Evolutionary conservation across 2,797 vertebrate genomes (phyloP).

Genomic region (Sus cebifrons): DNA sequence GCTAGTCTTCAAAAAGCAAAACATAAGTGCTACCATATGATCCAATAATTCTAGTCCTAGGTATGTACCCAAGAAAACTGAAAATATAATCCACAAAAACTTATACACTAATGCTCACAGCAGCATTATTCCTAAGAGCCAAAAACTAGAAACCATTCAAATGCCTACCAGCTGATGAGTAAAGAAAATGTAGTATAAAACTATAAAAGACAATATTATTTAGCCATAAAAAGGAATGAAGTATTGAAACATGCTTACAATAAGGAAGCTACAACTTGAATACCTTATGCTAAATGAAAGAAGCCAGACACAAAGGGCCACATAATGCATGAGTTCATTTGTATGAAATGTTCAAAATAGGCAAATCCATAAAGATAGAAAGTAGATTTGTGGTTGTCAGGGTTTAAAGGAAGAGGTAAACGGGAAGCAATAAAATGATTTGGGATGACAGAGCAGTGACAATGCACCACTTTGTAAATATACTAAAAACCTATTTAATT

Average conservation of each 20-base stretch:
- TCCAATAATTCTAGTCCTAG: background rate
- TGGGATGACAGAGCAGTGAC: background rate
- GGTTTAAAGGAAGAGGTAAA: background rate
- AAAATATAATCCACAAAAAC: conserved; percentile 41
- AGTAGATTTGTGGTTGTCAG: background rate
- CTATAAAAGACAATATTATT: background rate
- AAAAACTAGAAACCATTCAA: conserved; percentile 23
- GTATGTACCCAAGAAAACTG: background rate
- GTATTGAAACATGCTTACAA: background rate
- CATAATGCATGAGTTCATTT: background rate
- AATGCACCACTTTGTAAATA: conserved; percentile 21
- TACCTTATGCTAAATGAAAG: conserved; percentile 45
- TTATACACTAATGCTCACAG: background rate
- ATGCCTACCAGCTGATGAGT: background rate
- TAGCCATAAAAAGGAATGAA: conserved; percentile 3
- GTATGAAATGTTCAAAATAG: background rate
- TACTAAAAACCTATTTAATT: background rate
- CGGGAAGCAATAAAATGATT: background rate
- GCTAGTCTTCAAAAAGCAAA: background rate
- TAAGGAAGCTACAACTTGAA: background rate
- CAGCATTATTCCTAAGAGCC: background rate
- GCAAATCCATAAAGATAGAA: background rate
- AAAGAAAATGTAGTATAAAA: background rate
- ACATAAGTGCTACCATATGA: background rate
- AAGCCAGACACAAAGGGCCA: conserved; percentile 31